Evolutionary conservation across 2,797 vertebrate genomes (phyloP), one percentile per base, ranked within the genome.

Genomic region (Coracias cyanogaster): DNA sequence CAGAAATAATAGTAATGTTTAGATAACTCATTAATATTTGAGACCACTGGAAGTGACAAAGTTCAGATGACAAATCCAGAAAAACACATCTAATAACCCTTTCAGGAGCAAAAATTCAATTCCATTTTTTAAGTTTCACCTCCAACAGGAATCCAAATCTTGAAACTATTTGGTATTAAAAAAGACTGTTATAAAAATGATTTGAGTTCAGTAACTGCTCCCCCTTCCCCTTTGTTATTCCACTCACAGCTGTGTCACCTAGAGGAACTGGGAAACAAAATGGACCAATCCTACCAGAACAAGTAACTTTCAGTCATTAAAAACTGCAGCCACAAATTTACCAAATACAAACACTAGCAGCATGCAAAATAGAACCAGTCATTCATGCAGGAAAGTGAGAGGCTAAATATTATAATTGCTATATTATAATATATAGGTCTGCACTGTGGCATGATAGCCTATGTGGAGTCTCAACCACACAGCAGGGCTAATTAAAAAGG

Each of bases 401-500:
- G 35, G 28, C 78, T 96, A 96, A 91, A 85, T 79, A 91, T 76
- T 79, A 82, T 94, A 92, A 95, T 91, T 95, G 72, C 35, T 62
- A 31, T 86, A 81, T 92, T 90, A 88, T 48, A 94, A 83, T 92
- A 72, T 89, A 74, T 81, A 92, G 83, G 78, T 90, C 73, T 80
- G 80, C 61, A 35, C 52, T 74, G 64, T 85, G 88, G 54, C 74
- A 87, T 92, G 86, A 71, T 43, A 77, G 49, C n/a, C 72, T 88
- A 71, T 79, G 52, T 86, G 82, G 51, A 90, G 73, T 82, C 76
- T 90, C 77, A 90, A 1, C 70, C 85, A 91, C 91, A 76, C 89
- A 94, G 94, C 85, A 94, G 79, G 91, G 69, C 79, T 96, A 95
- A 96, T 96, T 95, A 95, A 90, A 76, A 77, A 96, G 85, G 73